phyloP scores from a whole-genome alignment of 2,113 vertebrate genomes.

The Abramis brama region DNA sequence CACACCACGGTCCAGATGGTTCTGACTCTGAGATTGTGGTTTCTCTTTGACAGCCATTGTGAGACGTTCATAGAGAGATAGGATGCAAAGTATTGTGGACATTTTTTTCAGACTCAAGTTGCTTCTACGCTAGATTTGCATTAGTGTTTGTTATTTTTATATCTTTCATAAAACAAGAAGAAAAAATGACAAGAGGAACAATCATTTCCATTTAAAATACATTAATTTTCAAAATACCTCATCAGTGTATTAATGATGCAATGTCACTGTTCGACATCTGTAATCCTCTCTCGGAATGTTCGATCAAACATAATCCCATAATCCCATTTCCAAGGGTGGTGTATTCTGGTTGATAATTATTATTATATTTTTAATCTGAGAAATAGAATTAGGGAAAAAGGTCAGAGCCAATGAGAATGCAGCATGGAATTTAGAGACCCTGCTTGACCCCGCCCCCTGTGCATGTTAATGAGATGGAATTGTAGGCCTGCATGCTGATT shows the following conservation, averaged over 20 bases:
- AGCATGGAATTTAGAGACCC: slow-evolving; percentile 27
- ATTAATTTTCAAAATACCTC: background rate
- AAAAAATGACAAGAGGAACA: background rate
- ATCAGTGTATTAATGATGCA: slow-evolving; percentile 13
- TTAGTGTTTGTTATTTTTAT: background rate
- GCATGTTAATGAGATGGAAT: slow-evolving; percentile 33
- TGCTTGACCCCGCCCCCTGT: slow-evolving; percentile 16
- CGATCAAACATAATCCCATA: slow-evolving; percentile 35
- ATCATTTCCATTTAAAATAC: background rate
- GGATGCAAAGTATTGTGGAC: background rate
- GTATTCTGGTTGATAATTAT: slow-evolving; percentile 28
- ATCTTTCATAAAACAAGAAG: background rate
- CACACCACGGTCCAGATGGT: slow-evolving; percentile 8
- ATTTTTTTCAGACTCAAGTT: background rate
- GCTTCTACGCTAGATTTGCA: background rate
- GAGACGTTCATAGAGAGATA: background rate
- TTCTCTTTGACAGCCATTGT: background rate
- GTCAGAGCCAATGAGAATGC: slow-evolving; percentile 25
- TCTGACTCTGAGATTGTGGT: slow-evolving; percentile 17
- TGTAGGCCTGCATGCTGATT: slow-evolving; percentile 34
- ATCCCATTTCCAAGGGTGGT: slow-evolving; percentile 32
- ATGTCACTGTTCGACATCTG: slow-evolving; percentile 11
- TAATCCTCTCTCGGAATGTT: slow-evolving; percentile 16
- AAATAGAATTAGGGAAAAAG: slow-evolving; percentile 23
- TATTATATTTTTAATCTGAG: background rate